phyloP scores from a whole-genome alignment of 2,113 vertebrate species.

The Puffinus mauretanicus region DNA sequence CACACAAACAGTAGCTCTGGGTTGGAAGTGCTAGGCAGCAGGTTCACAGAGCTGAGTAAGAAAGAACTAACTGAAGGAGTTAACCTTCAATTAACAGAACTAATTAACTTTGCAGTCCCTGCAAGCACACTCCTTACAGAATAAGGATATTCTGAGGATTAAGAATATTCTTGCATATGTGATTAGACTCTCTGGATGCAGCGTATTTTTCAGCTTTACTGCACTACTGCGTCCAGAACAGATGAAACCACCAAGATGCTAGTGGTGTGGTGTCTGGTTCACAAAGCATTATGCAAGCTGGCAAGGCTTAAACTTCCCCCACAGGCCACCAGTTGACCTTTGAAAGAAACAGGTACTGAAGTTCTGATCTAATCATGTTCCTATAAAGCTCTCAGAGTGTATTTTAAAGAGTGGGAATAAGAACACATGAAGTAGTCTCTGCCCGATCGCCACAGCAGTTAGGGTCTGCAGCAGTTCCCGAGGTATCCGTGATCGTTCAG shows the following conservation, averaged over 20 bases:
- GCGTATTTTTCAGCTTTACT: not conserved
- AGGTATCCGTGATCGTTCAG: fast-evolving
- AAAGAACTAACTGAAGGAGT: not conserved
- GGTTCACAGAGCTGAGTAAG: not conserved
- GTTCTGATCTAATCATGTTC: not conserved
- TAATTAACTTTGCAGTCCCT: not conserved
- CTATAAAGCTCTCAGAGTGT: not conserved
- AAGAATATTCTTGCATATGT: not conserved
- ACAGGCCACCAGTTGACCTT: not conserved
- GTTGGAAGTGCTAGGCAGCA: not conserved
- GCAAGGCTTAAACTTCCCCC: not conserved
- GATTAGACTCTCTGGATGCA: not conserved
- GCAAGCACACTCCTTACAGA: not conserved
- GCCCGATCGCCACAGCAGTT: fast-evolving
- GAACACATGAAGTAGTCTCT: not conserved
- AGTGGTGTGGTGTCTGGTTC: not conserved
- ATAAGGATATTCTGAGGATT: not conserved
- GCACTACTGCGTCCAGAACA: not conserved
- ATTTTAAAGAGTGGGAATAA: not conserved
- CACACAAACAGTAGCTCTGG: not conserved
- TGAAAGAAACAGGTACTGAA: not conserved
- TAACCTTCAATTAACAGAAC: not conserved
- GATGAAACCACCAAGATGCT: not conserved
- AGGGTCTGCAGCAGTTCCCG: not conserved
- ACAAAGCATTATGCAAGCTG: not conserved